These are phyloP conservation scores for Bufo gargarizans DNA, from an alignment of 2,113 vertebrate genomes.

Conservation along the genomic window DNA sequence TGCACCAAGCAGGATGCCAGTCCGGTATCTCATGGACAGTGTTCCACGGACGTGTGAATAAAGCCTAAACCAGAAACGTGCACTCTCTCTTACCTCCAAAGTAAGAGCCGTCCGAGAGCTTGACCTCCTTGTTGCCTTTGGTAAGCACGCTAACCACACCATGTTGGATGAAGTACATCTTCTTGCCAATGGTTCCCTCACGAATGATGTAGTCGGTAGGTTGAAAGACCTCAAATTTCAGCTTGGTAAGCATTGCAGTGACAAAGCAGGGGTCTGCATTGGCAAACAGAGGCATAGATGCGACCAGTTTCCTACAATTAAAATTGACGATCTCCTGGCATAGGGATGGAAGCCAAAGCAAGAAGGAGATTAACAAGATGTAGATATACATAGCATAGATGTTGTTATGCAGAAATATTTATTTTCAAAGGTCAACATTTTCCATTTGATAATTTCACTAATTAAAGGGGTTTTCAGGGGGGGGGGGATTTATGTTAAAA, in stretches of 20 bases:
- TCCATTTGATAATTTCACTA: background rate
- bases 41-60: too few species aligned
- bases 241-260: conserved; percentile 95
- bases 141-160: conserved; percentile 87
- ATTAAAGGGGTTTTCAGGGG: background rate
- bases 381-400: background rate
- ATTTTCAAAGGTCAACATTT: background rate
- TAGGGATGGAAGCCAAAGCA: rapidly evolving
- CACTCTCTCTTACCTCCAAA: conserved; percentile 85
- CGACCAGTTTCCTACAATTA: conserved; percentile 97
- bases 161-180: conserved; percentile 99
- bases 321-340: conserved; percentile 94
- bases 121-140: conserved; percentile 89
- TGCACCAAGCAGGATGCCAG: too few species aligned
- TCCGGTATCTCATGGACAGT: too few species aligned
- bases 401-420: background rate
- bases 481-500: too few species aligned
- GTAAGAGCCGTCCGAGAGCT: conserved; percentile 93
- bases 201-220: conserved; percentile 92
- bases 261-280: conserved; percentile 97
- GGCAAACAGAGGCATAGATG: conserved; percentile 96
- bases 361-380: background rate
- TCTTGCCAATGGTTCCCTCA: conserved; percentile 95
- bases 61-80: too few species aligned
- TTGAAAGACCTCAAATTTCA: conserved; percentile 97